Evolutionary conservation across 1,140 invertebrate genomes (phyloP), one percentile per base, ranked within the genome.

Genomic region (Lordiphosa collinella): DNA sequence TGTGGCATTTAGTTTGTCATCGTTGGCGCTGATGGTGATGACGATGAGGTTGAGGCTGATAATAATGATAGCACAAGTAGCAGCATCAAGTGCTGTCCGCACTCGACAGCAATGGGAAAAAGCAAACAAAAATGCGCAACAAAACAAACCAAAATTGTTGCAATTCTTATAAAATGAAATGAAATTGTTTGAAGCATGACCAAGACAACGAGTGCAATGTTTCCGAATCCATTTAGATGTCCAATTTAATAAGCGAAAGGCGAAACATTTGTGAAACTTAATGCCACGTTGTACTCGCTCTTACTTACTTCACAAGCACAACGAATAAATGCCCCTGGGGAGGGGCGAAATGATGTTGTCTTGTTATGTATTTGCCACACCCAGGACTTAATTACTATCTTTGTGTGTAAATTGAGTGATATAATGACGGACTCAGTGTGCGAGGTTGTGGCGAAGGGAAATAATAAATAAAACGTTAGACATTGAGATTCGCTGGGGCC

Each of bases 381-480:
- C 32, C 47, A 25, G 14, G 18, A 63, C 44, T 54, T 79, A 72
- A 79, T 73, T 63, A 49, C 50, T 35, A 40, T 40, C 36, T 51
- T 16, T 29, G 25, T 29, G 25, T 67, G 31, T 46, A 12, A 52
- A 57, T 56, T 56, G 48, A 52, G 52, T 56, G 52, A 50, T 61
- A 43, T 52, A 57, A 63, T 35, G 51, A 43, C 7, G 35, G 60
- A 29, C 25, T 54, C 13, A 13, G 44, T 60, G 38, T 11, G 2
- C 7, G 25, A 29, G 25, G 4, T 36, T 14, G 54, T 40, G 46
- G 46, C 37, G 43, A 65, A 29, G 41, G 66, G 61, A 82, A 75
- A 46, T 49, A 40, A 84, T 68, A 84, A 82, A 84, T 82, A 80
- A 84, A 68, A 51, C 31, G 78, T 72, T 57, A 54, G 61, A 62